Conservation (phyloP, 1,140 invertebrate genomes). For the Psilanteris sp. region DNA sequence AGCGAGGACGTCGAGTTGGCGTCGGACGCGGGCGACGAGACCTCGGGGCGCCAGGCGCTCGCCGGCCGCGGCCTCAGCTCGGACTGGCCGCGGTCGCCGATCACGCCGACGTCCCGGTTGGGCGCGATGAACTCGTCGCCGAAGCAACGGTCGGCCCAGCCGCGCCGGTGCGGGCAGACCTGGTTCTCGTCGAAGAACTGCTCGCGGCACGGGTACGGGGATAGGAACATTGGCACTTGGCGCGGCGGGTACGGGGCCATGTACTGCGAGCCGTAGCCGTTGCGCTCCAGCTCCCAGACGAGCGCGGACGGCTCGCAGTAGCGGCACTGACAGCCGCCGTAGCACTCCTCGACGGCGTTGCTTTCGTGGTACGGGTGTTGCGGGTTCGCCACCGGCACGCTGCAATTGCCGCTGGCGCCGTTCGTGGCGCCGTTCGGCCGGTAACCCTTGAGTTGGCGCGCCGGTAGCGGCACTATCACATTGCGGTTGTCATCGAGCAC, state of each 20-base stretch:
- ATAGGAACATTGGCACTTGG: constrained; percentile 70
- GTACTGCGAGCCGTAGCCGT: constrained; percentile 71
- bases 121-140: constrained; percentile 71
- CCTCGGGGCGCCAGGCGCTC: constrained; percentile 65
- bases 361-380: constrained; percentile 70
- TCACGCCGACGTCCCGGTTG: constrained; percentile 80
- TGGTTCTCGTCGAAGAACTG: constrained; percentile 46
- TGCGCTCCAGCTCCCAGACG: constrained; percentile 86
- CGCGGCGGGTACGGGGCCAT: constrained; percentile 48
- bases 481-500: constrained; percentile 78
- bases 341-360: constrained; percentile 74
- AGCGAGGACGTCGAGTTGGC: constrained; percentile 46
- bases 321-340: constrained; percentile 86
- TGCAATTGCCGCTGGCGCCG: constrained; percentile 3
- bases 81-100: constrained; percentile 78
- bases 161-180: constrained; percentile 73
- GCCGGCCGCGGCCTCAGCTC: constrained; percentile 49
- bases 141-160: constrained; percentile 82
- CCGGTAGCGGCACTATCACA: constrained; percentile 69
- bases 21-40: constrained; percentile 62
- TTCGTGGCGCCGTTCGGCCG: constrained; percentile 51
- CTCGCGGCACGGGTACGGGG: constrained; percentile 67
- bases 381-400: constrained; percentile 26
- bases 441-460: constrained; percentile 68
- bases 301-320: constrained; percentile 88